phyloP scores from a whole-genome alignment of 1,140 invertebrate species.

The Drosophila kepulauana region DNA sequence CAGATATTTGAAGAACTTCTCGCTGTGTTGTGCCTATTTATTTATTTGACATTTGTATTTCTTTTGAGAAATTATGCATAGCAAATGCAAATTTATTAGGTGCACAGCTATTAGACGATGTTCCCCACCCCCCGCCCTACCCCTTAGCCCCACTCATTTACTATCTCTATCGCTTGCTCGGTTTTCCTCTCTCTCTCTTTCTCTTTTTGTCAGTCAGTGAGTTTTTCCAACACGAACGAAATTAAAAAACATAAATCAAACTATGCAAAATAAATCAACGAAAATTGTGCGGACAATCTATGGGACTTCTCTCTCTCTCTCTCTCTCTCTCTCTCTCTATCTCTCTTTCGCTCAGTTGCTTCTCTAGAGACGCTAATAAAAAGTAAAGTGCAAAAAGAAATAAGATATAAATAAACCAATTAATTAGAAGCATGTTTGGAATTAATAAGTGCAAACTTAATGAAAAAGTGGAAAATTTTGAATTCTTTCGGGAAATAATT shows the following conservation, averaged over 20 bases:
- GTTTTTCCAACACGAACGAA: constrained; percentile 47
- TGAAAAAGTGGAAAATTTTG: constrained; percentile 6
- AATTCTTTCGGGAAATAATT: no score
- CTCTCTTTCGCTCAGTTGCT: not conserved
- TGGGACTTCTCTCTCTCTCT: constrained; percentile 8
- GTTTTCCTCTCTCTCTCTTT: not conserved
- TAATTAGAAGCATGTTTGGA: constrained; percentile 47
- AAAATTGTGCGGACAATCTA: constrained; percentile 54
- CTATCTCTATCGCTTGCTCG: no score
- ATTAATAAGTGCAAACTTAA: constrained; percentile 25
- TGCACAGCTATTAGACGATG: constrained; percentile 51
- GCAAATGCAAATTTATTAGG: constrained; percentile 75
- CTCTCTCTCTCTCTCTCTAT: constrained; percentile 5
- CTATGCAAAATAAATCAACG: constrained; percentile 68
- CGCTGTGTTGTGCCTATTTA: constrained; percentile 38
- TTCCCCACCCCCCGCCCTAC: not conserved
- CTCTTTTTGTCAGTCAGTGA: constrained; percentile 5
- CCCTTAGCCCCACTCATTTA: no score
- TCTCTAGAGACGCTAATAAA: constrained; percentile 19
- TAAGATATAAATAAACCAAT: constrained; percentile 54
- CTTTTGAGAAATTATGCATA: constrained; percentile 66
- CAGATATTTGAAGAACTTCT: not conserved
- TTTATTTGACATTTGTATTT: constrained; percentile 74
- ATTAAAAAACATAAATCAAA: constrained; percentile 79
- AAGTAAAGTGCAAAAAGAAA: constrained; percentile 40